These are phyloP conservation scores for Riparia riparia DNA, from an alignment of 2,113 vertebrate genomes.

Conservation along the genomic window DNA sequence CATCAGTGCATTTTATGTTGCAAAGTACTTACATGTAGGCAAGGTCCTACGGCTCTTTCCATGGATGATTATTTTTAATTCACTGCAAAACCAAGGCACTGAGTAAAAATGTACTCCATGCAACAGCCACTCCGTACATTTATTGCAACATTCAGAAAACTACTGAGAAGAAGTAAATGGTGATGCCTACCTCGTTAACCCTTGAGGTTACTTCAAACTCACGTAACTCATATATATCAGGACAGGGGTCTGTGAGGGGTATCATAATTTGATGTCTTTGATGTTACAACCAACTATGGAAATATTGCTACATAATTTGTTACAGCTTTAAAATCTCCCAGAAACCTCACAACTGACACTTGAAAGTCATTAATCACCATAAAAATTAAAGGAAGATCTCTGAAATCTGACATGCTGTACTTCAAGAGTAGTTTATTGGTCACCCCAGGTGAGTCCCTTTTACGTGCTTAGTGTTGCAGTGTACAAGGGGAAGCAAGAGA, in stretches of 20 bases:
- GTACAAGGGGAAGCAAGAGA: background rate
- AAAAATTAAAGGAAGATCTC: background rate
- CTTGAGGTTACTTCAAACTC: background rate
- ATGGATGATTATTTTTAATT: background rate
- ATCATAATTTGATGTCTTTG: background rate
- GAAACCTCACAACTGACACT: background rate
- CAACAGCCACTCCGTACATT: background rate
- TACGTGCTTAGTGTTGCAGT: fast-evolving
- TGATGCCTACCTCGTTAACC: background rate
- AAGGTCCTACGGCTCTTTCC: background rate
- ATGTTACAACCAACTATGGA: background rate
- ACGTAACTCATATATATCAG: fast-evolving
- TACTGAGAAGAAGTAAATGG: background rate
- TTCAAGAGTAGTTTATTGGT: background rate
- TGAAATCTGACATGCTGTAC: background rate
- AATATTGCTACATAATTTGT: background rate
- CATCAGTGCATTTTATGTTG: background rate
- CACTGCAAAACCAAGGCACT: background rate
- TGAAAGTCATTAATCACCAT: background rate
- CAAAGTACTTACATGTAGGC: background rate
- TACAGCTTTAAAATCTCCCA: background rate
- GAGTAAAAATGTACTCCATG: fast-evolving
- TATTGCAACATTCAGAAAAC: background rate
- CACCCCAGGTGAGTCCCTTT: background rate
- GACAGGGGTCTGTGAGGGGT: background rate